A percentile compares a stretch with the other conserved stretches of the same genome.
These are phyloP conservation scores for Gopherus flavomarginatus DNA, from an alignment of 2,113 vertebrate genomes.

Conservation along the genomic window DNA sequence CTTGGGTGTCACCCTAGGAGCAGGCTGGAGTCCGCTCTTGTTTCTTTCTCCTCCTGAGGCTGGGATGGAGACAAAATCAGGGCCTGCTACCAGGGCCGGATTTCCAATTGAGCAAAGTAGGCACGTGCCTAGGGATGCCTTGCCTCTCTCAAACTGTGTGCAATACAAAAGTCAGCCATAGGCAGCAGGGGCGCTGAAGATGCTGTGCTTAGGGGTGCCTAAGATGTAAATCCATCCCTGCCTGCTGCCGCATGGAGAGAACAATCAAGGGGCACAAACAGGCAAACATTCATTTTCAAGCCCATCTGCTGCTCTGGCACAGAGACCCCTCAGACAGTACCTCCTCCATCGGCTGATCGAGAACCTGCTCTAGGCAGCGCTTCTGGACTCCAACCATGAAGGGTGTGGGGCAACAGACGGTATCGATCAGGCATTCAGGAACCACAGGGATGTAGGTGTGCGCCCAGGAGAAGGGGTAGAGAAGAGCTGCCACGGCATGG, in stretches of 20 bases:
- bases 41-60: neutral
- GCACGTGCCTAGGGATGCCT: no score
- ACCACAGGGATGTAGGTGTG: slow-evolving; percentile 97
- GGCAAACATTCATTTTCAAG: rapidly evolving
- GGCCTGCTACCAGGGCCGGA: no score
- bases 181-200: no score
- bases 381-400: slow-evolving; percentile 95
- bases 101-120: no score
- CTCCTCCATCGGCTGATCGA: slow-evolving; percentile 88
- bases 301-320: neutral
- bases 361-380: slow-evolving; percentile 79
- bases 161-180: no score
- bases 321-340: neutral
- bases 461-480: slow-evolving; percentile 96
- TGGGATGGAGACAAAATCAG: neutral
- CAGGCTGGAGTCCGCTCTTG: neutral
- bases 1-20: neutral
- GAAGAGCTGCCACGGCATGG: slow-evolving; percentile 91
- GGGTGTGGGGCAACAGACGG: slow-evolving; percentile 94
- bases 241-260: no score
- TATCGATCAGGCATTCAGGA: slow-evolving; percentile 90
- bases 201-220: no score
- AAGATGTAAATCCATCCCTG: no score
- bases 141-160: no score
- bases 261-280: rapidly evolving